Conservation (phyloP, 1,140 invertebrate species). For the Lucilia cuprina region DNA sequence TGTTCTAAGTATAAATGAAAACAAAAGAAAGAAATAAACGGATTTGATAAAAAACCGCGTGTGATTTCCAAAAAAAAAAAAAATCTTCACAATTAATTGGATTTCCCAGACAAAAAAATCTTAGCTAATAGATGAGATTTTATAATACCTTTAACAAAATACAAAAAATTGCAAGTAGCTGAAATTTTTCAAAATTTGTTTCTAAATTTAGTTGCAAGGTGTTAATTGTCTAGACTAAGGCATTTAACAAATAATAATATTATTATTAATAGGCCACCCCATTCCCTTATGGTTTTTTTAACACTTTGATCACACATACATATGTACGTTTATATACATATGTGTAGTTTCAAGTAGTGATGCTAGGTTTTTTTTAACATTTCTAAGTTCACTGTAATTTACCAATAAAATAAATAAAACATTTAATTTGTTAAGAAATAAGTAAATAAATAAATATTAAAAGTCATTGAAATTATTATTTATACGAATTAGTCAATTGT, state of each 20-base stretch:
- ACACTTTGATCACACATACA: too few relatives aligned
- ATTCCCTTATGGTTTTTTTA: too few relatives aligned
- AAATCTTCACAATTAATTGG: neutral
- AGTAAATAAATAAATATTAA: neutral
- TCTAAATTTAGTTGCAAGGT: neutral
- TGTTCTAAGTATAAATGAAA: neutral
- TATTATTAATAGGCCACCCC: too few relatives aligned
- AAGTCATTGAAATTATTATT: neutral
- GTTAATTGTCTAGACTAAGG: neutral
- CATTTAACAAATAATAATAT: neutral
- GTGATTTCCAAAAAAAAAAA: neutral
- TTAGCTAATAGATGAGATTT: neutral
- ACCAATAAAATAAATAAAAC: neutral
- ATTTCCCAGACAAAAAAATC: neutral
- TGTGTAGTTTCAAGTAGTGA: too few relatives aligned
- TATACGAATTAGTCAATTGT: too few relatives aligned
- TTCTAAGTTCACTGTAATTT: neutral
- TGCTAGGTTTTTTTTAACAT: neutral
- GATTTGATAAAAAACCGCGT: neutral
- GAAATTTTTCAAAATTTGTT: neutral
- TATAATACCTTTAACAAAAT: neutral
- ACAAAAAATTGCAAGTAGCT: neutral
- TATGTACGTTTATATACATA: too few relatives aligned
- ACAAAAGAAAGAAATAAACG: neutral
- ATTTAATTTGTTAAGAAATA: neutral